Base-by-base conservation (phyloP, 2,888 invertebrate genomes). In the Ornithoptera alexandrae region DNA sequence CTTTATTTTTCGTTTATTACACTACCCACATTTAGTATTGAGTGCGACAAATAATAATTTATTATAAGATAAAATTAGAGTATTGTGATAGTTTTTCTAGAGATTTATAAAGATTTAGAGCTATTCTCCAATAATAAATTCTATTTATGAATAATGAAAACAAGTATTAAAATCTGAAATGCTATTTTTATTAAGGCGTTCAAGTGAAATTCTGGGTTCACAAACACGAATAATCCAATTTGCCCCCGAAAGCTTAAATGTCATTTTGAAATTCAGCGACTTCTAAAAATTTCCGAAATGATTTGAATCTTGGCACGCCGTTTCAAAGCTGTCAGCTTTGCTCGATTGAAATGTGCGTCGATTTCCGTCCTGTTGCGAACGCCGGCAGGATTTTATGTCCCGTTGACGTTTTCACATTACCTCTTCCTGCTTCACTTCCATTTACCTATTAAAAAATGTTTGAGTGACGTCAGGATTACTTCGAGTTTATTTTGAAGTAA, bases 331-430 rank as follows among this genome's bases (percentile, higher is more conserved):
- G 68, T 56, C 68, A 57, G 57, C 63, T 68, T 18, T 50, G 10
- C 50, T n/a, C 12, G 58, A 68, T 63, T 63, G 53, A 63, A 63
- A 68, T 68, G 69, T 65, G 62, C 65, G 65, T 66, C 69, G 22
- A 69, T 69, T 65, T 69, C 65, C 69, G 62, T 36, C 20, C 50
- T 61, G 30, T 50, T 61, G 12, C 62, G 24, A 65, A 62, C 65
- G 36, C 57, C 56, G 50, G 56, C 22, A 61, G 56, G 62, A 58
- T 42, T 66, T 59, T 66, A n/a, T 10, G n/a, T 36, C 59, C n/a
- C n/a, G 50, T 18, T 24, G 46, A 59, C 59, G 36, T 63, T 63
- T 63, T 18, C 50, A 30, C 15, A 50, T 58, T 39, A 56, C 58
- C 20, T 66, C 65, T 62, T 24, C 57, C 56, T 57, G 53, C 10